phyloP scores from a whole-genome alignment of 2,888 invertebrate genomes.

The Patella pellucida region DNA sequence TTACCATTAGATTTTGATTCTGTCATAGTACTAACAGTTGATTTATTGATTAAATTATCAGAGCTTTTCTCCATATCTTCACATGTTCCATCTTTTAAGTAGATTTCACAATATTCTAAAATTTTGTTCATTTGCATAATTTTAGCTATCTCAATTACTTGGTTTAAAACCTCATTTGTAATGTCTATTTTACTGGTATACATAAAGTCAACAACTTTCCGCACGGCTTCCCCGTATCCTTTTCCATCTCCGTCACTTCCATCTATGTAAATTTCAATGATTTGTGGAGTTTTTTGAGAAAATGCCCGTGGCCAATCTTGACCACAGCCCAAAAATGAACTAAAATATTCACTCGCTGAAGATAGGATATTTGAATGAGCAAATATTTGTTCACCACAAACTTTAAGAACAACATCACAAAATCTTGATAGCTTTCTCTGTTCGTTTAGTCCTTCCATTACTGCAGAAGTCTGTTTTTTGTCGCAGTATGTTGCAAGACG shows the following conservation, averaged over 20 bases:
- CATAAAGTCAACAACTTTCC: slow-evolving; percentile 64
- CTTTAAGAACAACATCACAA: slow-evolving; percentile 67
- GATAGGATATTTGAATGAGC: slow-evolving; percentile 68
- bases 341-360: slow-evolving; percentile 67
- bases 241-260: slow-evolving; percentile 47
- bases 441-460: slow-evolving; percentile 47
- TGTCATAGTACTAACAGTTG: slow-evolving; percentile 14
- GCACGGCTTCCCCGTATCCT: slow-evolving; percentile 60
- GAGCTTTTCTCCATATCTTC: slow-evolving; percentile 3
- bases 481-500: slow-evolving; percentile 39
- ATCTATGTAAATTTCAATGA: slow-evolving; percentile 68
- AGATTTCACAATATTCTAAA: slow-evolving; percentile 42
- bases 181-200: slow-evolving; percentile 63
- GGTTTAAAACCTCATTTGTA: slow-evolving; percentile 42
- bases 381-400: slow-evolving; percentile 59
- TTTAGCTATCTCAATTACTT: slow-evolving; percentile 63
- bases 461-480: slow-evolving; percentile 37
- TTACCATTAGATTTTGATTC: neutral
- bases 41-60: neutral
- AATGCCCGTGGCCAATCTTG: slow-evolving; percentile 65
- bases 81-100: slow-evolving; percentile 28
- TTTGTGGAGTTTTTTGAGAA: slow-evolving; percentile 64
- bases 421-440: slow-evolving; percentile 59
- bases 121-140: slow-evolving; percentile 65
- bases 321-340: slow-evolving; percentile 56